Conservation (phyloP, 2,113 vertebrate genomes). For the Tympanuchus pallidicinctus region DNA sequence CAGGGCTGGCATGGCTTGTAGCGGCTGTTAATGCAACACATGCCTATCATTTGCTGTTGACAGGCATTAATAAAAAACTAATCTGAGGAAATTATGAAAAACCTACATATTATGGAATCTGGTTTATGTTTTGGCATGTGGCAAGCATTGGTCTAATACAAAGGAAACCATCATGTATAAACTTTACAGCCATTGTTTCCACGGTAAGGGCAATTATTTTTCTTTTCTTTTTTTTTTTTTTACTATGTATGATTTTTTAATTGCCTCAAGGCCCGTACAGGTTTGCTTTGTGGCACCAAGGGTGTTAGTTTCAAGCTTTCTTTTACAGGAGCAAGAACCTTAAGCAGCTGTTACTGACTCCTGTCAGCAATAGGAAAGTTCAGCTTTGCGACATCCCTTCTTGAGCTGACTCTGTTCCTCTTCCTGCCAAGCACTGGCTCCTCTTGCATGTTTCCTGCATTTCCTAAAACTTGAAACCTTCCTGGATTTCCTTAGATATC, state of each 20-base stretch:
- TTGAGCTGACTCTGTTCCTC: not conserved
- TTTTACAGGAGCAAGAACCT: constrained; percentile 6
- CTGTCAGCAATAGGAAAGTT: not conserved
- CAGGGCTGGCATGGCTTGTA: constrained; percentile 56
- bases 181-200: constrained; percentile 67
- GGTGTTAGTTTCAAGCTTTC: not conserved
- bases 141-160: constrained; percentile 73
- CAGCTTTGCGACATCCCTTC: not conserved
- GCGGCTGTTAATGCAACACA: constrained; percentile 78
- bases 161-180: constrained; percentile 67
- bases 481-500: not conserved
- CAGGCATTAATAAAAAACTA: constrained; percentile 89
- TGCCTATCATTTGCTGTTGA: constrained; percentile 84
- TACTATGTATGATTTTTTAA: constrained; percentile 68
- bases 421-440: not conserved
- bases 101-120: constrained; percentile 81
- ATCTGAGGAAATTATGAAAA: constrained; percentile 89
- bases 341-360: not conserved
- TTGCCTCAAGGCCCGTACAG: constrained; percentile 48
- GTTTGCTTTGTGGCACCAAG: constrained; percentile 41
- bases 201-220: constrained; percentile 21
- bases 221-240: not conserved
- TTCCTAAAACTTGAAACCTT: not conserved
- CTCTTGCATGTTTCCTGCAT: not conserved
- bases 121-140: constrained; percentile 85